Base-by-base conservation (phyloP, 2,113 vertebrate species). In the Cynocephalus volans region DNA sequence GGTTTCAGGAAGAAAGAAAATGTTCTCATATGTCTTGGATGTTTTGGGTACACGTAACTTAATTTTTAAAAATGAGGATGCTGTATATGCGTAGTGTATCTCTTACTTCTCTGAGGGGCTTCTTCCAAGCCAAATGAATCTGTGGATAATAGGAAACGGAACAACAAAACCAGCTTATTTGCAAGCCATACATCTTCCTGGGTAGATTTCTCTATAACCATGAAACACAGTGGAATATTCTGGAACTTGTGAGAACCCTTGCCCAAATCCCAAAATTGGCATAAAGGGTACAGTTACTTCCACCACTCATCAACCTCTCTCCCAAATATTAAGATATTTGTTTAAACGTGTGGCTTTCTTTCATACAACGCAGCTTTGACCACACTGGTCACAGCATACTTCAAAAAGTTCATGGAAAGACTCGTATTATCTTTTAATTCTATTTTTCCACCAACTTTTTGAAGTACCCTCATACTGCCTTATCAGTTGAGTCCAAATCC, bases 241-340 rank as follows among this genome's bases (percentile, higher is more conserved):
- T 7, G n/a, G 12, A 65, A 21, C 15, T 50, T 72, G 18, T 31
- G 18, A 70, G 75, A 28, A 26, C 11, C 62, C 50, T 26, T 41
- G n/a, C 11, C 23, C 5, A 33, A 5, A 56, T 36, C 65, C n/a
- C 56, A 18, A 23, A 41, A 31, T 9, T 3, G 28, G 15, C 41
- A 14, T 1, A 11, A 92, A 15, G n/a, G 9, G 56, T 6, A 52
- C 21, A 31, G 9, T 72, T 5, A 7, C 33, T 15, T 21, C 2
- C 4, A 56, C 0, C 17, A 8, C 0, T 2, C 21, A 23, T 56
- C 50, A 10, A 1, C 33, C 72, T 14, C 26, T 24, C 41, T 9
- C 17, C 6, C 31, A 18, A 41, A 36, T 17, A 9, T 26, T 7
- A 69, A 24, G 52, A 1, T 7, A 24, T n/a, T 26, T 52, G 65